A percentile compares a stretch with the other conserved stretches of the same genome.
Conservation (phyloP, 2,113 vertebrate species). For the Nipponia nippon region DNA sequence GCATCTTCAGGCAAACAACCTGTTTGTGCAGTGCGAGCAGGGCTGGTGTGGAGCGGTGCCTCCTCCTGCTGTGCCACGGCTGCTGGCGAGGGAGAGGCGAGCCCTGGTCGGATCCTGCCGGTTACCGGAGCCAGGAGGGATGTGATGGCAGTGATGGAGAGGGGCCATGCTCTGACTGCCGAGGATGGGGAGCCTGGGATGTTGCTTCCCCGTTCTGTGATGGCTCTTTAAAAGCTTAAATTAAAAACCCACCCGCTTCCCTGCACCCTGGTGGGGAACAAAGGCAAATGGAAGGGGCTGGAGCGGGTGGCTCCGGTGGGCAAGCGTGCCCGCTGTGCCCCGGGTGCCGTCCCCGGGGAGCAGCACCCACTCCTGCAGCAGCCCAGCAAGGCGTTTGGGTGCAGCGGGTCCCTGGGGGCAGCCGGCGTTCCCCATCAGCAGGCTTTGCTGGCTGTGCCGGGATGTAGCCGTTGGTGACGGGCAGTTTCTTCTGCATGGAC, state of each 20-base stretch:
- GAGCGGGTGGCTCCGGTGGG: background rate
- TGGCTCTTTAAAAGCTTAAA: constrained; percentile 50
- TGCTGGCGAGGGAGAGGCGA: background rate
- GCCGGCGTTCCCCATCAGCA: background rate
- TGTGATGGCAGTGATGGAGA: background rate
- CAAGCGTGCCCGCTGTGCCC: background rate
- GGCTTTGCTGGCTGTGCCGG: background rate
- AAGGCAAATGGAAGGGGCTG: constrained; percentile 20
- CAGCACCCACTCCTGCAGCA: background rate
- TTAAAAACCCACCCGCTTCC: constrained; percentile 30
- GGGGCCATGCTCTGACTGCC: background rate
- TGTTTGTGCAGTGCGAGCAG: background rate
- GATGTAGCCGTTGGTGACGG: background rate
- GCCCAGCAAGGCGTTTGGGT: fast-evolving
- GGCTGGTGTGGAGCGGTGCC: background rate
- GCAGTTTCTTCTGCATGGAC: fast-evolving
- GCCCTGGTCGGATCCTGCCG: background rate
- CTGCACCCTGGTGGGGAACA: background rate
- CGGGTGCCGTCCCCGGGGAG: background rate
- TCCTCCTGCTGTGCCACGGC: background rate
- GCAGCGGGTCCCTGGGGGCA: fast-evolving
- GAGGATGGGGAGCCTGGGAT: background rate
- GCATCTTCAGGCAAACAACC: background rate
- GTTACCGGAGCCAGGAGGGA: background rate
- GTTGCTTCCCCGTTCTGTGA: background rate